Base-by-base conservation (phyloP, 2,888 invertebrate species). In the Stenchaetothrips biformis region DNA sequence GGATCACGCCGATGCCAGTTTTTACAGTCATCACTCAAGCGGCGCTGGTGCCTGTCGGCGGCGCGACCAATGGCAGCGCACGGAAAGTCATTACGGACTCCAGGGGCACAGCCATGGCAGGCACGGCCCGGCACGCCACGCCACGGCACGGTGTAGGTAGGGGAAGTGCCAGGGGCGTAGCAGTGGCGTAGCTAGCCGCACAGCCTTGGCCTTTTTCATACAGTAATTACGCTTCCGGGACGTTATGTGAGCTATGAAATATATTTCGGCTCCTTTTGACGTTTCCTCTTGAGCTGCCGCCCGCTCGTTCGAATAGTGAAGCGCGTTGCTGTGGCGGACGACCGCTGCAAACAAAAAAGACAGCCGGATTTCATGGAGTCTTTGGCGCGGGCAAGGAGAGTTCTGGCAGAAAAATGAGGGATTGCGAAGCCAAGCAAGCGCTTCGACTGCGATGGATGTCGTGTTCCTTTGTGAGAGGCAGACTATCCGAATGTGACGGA, bases 1-100 rank as follows among this genome's bases (percentile, higher is more conserved):
- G 67, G 67, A 74, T 74, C 67, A 74, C 25, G 67, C 67, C 67
- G 67, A 37, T 37, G 37, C 37, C 37, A 74, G 67, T 74, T 74
- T 74, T 74, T 74, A 74, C 67, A 74, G 67, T 74, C 67, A 74
- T 74, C 67, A 74, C 21, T 74, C 67, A 74, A 37, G 67, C 67
- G 21, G 67, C 7, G 21, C 25, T 21, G 11, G 21, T 21, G 67
- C 67, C 67, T 74, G 67, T 74, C 67, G 25, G 67, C 67, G 67
- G 67, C 25, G 21, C 21, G 67, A 74, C 67, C 67, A 74, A 74
- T 74, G 67, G 67, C 67, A 25, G 67, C 67, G 67, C 67, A 21
- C 67, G 67, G 25, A 74, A 25, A 21, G 67, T 74, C 67, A 74
- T 74, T 74, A 74, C 9, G 67, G 67, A 21, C 67, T 25, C 67